Evolutionary conservation across 2,888 invertebrate genomes (phyloP).

Genomic region (Ectobius pallidus): DNA sequence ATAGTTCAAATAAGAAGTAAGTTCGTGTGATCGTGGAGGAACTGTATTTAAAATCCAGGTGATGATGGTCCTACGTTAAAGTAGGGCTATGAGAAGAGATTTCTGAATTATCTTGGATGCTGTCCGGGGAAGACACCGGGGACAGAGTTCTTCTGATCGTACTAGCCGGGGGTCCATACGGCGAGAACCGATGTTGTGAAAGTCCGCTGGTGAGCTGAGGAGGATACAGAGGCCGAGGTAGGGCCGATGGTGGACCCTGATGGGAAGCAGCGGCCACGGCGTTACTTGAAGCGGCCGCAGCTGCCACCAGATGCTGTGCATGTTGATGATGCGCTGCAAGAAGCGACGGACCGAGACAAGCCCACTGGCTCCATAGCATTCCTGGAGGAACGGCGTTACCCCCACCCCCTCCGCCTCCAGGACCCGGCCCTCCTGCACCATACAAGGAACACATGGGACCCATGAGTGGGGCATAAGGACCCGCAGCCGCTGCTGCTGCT

Average conservation of each 20-base stretch:
- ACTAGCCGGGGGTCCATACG: constrained; percentile 51
- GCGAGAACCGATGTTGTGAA: constrained; percentile 56
- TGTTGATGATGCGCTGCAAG: constrained; percentile 62
- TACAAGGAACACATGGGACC: constrained; percentile 57
- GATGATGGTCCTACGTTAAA: constrained; percentile 29
- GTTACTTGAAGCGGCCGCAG: constrained; percentile 50
- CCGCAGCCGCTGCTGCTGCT: constrained; percentile 69
- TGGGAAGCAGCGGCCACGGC: constrained; percentile 34
- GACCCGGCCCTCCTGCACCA: constrained; percentile 50
- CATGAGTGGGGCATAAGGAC: constrained; percentile 61
- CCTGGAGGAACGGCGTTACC: constrained; percentile 56
- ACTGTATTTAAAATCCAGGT: no score
- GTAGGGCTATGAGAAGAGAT: constrained; percentile 48
- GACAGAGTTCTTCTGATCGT: constrained; percentile 48
- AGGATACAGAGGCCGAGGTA: constrained; percentile 49
- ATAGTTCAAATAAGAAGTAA: no score
- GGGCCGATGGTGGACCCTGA: constrained; percentile 37
- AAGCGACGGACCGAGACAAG: constrained; percentile 68
- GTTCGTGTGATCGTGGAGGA: not conserved
- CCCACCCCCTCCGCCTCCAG: constrained; percentile 51
- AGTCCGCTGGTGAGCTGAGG: constrained; percentile 43
- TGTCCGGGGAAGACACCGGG: constrained; percentile 66
- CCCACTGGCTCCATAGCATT: constrained; percentile 75
- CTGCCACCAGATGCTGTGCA: constrained; percentile 64
- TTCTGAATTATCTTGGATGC: constrained; percentile 60